Base-by-base conservation (phyloP, 2,113 vertebrate genomes). In the Ammodytes dubius region DNA sequence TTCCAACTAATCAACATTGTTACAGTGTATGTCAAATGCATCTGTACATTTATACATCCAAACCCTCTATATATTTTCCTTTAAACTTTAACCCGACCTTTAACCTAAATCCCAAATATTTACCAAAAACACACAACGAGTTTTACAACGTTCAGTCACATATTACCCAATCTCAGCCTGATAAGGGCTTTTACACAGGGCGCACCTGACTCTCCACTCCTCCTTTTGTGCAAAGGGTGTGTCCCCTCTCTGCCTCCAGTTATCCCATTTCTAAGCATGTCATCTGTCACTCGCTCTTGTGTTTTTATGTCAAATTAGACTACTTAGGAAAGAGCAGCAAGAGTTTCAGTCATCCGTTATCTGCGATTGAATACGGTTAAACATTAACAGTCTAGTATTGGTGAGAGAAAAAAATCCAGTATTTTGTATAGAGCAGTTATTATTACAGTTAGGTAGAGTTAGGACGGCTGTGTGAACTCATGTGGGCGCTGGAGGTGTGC, bases 191-290 rank as follows among this genome's bases (percentile, higher is more conserved):
- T 40, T 17, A 42, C 50, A 15, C 37, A 57, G 39, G 63, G 17
- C 43, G 35, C 60, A 69, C 64, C 64, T 81, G 59, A 74, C 50
- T 67, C 49, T 74, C 80, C 84, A 46, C 53, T 71, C 54, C 46
- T 86, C 35, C 19, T 64, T 82, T 40, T 83, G 59, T 77, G 1
- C 35, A 3, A 56, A 61, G 66, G 85, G 75, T 66, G 74, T 78
- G 65, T 79, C 59, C 17, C 4, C 4, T 37, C 12, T 67, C 45
- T 49, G 1, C 56, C 59, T 43, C 27, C 57, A n/a, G 0, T 60
- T 74, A 39, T 43, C 14, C 46, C 15, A 15, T 57, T 79, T n/a
- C 15, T 81, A 74, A 64, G 50, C 11, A 27, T 27, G 27, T 70
- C 50, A 60, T 64, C 66, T 58, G 70, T 74, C 11, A 27, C 6